phyloP scores from a whole-genome alignment of 2,797 vertebrate species.

The Spea hammondii region DNA sequence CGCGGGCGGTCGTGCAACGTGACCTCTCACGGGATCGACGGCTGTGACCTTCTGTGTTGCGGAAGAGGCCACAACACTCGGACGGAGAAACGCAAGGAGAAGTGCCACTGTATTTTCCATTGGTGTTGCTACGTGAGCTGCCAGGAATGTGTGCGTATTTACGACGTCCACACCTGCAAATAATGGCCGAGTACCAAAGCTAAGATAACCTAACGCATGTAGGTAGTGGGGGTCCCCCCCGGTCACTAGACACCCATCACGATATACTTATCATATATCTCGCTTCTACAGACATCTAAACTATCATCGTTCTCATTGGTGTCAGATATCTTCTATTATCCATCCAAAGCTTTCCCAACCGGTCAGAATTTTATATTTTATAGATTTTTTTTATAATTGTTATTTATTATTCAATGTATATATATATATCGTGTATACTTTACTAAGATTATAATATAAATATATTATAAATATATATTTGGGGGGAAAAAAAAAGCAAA shows the following conservation, averaged over 20 bases:
- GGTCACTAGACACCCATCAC: neutral
- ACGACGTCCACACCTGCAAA: constrained; percentile 96
- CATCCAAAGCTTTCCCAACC: constrained; percentile 78
- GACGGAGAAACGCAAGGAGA: constrained; percentile 95
- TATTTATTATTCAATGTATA: constrained; percentile 99
- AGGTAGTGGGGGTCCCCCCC: neutral
- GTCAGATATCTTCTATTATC: constrained; percentile 85
- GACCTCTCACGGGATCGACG: constrained; percentile 95
- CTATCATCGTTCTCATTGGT: constrained; percentile 35
- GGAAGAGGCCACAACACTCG: constrained; percentile 95
- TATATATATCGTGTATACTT: constrained; percentile 90
- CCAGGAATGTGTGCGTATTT: constrained; percentile 90
- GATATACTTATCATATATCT: neutral
- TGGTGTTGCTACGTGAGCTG: constrained; percentile 98
- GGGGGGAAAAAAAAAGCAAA: constrained; percentile 74
- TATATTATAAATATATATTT: constrained; percentile 99
- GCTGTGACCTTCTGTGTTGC: constrained; percentile 95
- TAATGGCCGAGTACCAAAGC: constrained; percentile 61
- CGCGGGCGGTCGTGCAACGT: constrained; percentile 92
- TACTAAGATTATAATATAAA: constrained; percentile 99
- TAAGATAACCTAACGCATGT: neutral
- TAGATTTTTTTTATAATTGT: constrained; percentile 99
- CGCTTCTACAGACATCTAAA: neutral
- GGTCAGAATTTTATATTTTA: constrained; percentile 89
- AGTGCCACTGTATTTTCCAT: constrained; percentile 98